phyloP scores from a whole-genome alignment of 2,113 vertebrate species.

The Myotis davidii region DNA sequence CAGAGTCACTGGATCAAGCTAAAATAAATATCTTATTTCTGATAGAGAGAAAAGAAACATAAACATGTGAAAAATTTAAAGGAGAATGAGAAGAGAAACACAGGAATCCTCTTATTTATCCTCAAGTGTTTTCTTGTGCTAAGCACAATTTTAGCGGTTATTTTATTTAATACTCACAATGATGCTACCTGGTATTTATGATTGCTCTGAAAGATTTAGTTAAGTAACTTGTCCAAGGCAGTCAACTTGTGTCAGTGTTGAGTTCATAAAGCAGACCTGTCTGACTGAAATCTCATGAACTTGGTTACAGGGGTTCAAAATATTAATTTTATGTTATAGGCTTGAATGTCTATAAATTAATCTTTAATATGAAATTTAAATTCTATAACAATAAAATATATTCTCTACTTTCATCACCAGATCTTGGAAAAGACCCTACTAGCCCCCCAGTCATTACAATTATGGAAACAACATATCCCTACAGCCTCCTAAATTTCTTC shows the following conservation, averaged over 20 bases:
- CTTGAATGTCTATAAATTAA: background rate
- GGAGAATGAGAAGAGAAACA: slow-evolving; percentile 1
- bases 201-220: background rate
- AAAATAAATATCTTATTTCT: slow-evolving; percentile 43
- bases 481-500: background rate
- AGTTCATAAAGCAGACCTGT: slow-evolving; percentile 28
- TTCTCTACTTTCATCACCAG: background rate
- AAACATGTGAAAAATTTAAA: background rate
- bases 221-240: background rate
- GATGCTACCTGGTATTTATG: background rate
- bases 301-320: background rate
- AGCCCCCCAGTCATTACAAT: background rate
- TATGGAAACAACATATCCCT: background rate
- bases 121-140: background rate
- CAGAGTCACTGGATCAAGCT: background rate
- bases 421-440: background rate
- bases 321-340: slow-evolving; percentile 30
- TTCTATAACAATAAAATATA: background rate
- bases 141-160: background rate
- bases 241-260: background rate
- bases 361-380: slow-evolving; percentile 27
- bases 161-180: background rate
- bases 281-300: slow-evolving; percentile 18
- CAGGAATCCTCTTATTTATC: background rate
- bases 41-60: background rate